Conservation (phyloP, 1,140 invertebrate species). For the Vanessa atalanta region DNA sequence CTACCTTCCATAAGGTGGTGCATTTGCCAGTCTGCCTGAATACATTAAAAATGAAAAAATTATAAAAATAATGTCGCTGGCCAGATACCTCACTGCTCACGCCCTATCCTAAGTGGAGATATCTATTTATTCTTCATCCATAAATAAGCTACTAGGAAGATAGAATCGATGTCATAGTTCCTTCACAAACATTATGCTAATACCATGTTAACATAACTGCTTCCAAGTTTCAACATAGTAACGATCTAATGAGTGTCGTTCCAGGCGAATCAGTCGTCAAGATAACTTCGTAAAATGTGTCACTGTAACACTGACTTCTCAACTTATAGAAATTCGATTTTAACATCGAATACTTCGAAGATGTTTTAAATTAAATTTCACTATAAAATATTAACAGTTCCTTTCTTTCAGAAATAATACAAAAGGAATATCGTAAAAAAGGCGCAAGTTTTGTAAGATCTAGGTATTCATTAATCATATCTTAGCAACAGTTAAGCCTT, state of each 20-base stretch:
- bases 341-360: neutral
- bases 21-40: no score
- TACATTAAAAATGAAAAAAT: no score
- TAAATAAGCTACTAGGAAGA: neutral
- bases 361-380: neutral
- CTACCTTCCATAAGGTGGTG: no score
- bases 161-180: neutral
- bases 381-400: neutral
- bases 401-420: neutral
- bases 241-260: slow-evolving; percentile 4
- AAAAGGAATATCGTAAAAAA: no score
- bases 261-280: neutral
- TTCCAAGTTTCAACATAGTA: neutral
- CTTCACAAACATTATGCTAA: slow-evolving; percentile 9
- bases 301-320: slow-evolving; percentile 5
- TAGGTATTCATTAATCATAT: no score
- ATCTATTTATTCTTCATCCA: neutral
- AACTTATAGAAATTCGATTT: neutral
- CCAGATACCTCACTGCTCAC: neutral
- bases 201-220: neutral
- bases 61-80: no score
- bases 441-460: no score
- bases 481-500: no score
- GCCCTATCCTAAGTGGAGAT: neutral
- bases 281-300: neutral